Evolutionary conservation across 2,888 invertebrate genomes (phyloP).

Genomic region (Morinoia aosen): DNA sequence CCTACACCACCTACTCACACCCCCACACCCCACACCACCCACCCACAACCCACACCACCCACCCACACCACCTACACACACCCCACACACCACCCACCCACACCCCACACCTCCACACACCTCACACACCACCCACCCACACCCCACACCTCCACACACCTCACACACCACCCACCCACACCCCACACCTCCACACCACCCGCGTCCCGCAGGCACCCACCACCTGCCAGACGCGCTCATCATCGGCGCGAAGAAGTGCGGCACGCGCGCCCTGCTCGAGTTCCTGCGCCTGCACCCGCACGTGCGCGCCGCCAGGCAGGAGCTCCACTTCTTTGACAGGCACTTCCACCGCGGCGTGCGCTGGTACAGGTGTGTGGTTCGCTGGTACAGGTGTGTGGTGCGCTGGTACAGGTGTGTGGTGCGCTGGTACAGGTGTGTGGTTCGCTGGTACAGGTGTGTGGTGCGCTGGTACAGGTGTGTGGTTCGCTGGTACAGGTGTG

Average conservation of each 20-base stretch:
- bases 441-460: neutral
- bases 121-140: no score
- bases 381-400: neutral
- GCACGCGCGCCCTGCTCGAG: slow-evolving; percentile 91
- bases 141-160: no score
- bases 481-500: neutral
- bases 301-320: slow-evolving; percentile 89
- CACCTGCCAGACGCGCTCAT: slow-evolving; percentile 87
- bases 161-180: no score
- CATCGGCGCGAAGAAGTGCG: slow-evolving; percentile 95
- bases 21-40: no score
- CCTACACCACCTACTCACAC: no score
- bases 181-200: no score
- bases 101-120: no score
- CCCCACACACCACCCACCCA: no score
- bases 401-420: neutral
- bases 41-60: no score
- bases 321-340: slow-evolving; percentile 89
- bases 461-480: neutral
- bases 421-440: slow-evolving; percentile 27
- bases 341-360: slow-evolving; percentile 82
- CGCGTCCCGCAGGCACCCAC: slow-evolving; percentile 54
- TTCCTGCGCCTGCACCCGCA: slow-evolving; percentile 92
- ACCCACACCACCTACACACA: no score
- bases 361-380: slow-evolving; percentile 77